Base-by-base conservation (phyloP, 2,797 vertebrate species). In the Pangasius larnaudii region DNA sequence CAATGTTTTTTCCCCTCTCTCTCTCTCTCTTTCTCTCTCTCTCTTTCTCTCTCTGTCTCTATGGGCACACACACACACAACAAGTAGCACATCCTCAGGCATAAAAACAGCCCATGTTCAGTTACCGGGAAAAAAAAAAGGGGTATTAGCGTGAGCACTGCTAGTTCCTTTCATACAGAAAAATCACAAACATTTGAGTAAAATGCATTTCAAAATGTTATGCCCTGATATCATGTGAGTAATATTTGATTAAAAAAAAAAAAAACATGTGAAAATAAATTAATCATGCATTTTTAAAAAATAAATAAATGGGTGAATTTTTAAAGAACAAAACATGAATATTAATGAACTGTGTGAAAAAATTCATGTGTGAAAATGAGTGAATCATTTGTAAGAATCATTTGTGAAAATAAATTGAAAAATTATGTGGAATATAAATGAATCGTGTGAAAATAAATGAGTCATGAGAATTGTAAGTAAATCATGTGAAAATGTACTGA, bases 51-150 rank as follows among this genome's bases (percentile, higher is more conserved):
- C 39, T 24, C 51, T 14, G 14, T 81, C 33, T 49, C 65, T 18
- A 51, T 13, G 49, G 18, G 42, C 49, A 39, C 39, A 39, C 39
- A 36, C 33, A 56, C 65, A 56, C 18, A 82, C 39, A 63, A 58
- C 67, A 72, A 82, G 86, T 72, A 75, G 71, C 33, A 88, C 42
- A 67, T 42, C 71, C 71, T 65, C 86, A n/a, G 77, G 46, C 49
- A 67, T 19, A 69, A n/a, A 36, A 67, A 75, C 39, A 67, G 18
- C 51, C 53, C 9, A 30, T 1, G 11, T 53, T 53, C 74, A 36
- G 30, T 59, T 58, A 11, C 18, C 24, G 18, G 30, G 1, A 6
- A 30, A 49, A 46, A 51, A 51, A 77, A 16, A 19, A n/a, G 10
- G 6, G 49, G 58, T 63, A 58, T 63, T 82, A 82, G 36, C 3